Evolutionary conservation across 2,113 vertebrate genomes (phyloP).

Genomic region (Melanocharis versteri): DNA sequence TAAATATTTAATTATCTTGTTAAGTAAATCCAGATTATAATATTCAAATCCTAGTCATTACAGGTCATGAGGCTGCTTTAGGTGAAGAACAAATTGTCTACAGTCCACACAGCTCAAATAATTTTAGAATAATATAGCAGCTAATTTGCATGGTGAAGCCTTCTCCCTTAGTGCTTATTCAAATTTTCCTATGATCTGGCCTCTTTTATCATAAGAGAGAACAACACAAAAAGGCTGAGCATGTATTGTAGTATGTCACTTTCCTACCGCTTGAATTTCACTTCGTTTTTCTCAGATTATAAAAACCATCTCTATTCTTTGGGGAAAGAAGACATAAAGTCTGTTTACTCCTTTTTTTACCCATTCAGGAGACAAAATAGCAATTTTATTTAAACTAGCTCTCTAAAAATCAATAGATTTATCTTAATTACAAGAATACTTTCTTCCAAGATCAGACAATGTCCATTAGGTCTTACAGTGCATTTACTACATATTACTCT

Average conservation of each 20-base stretch:
- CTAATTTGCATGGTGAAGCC: neutral
- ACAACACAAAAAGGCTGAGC: neutral
- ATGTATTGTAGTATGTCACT: neutral
- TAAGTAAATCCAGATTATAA: conserved; percentile 68
- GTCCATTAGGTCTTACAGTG: neutral
- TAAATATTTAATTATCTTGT: conserved; percentile 71
- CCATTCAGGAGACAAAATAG: neutral
- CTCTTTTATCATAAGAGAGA: neutral
- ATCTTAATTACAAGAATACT: neutral
- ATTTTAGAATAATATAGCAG: neutral
- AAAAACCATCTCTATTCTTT: neutral
- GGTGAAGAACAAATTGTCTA: neutral
- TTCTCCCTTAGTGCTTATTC: neutral
- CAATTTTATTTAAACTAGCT: neutral
- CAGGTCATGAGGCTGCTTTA: conserved; percentile 20
- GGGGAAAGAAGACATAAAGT: neutral
- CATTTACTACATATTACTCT: neutral
- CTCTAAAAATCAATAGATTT: neutral
- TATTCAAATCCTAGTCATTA: conserved; percentile 38
- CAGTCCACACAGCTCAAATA: neutral
- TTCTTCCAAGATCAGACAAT: neutral
- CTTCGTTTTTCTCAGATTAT: neutral
- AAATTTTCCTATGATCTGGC: neutral
- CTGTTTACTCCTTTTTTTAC: neutral
- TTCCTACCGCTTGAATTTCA: neutral